These are phyloP conservation scores for Scylla paramamosain DNA, from an alignment of 1,140 invertebrate genomes.

Conservation along the genomic window DNA sequence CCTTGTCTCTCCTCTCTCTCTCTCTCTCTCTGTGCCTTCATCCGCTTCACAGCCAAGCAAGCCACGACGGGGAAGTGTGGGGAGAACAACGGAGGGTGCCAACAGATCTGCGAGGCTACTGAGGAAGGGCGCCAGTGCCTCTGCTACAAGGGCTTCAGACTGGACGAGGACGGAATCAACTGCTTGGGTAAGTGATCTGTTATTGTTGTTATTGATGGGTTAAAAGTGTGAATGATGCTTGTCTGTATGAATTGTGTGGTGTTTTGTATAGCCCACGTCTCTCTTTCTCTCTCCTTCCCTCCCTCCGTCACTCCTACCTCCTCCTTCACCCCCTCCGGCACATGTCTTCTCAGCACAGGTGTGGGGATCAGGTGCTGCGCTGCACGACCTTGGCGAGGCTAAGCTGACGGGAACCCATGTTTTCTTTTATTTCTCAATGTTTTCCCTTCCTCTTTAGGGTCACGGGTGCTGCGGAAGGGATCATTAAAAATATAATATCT, in stretches of 20 bases:
- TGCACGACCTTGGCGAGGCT: too few relatives aligned
- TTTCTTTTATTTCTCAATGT: too few relatives aligned
- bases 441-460: too few relatives aligned
- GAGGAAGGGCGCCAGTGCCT: slow-evolving; percentile 78
- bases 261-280: too few relatives aligned
- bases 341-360: neutral
- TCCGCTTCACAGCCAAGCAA: slow-evolving; percentile 78
- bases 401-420: too few relatives aligned
- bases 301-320: too few relatives aligned
- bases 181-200: slow-evolving; percentile 77
- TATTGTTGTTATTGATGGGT: neutral
- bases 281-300: too few relatives aligned
- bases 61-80: slow-evolving; percentile 79
- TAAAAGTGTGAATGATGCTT: too few relatives aligned
- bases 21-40: neutral
- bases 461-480: too few relatives aligned
- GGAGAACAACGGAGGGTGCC: slow-evolving; percentile 80
- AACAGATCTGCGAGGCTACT: slow-evolving; percentile 80
- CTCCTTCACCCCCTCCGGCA: too few relatives aligned
- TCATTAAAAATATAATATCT: too few relatives aligned
- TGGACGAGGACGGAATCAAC: slow-evolving; percentile 75
- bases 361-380: neutral
- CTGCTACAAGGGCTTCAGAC: slow-evolving; percentile 79
- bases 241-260: too few relatives aligned
- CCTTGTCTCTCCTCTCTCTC: slow-evolving; percentile 4